Percentiles rank a stretch among this genome's conserved stretches.
phyloP scores from a whole-genome alignment of 2,888 invertebrate genomes.

The Caenorhabditis drosophilae region DNA sequence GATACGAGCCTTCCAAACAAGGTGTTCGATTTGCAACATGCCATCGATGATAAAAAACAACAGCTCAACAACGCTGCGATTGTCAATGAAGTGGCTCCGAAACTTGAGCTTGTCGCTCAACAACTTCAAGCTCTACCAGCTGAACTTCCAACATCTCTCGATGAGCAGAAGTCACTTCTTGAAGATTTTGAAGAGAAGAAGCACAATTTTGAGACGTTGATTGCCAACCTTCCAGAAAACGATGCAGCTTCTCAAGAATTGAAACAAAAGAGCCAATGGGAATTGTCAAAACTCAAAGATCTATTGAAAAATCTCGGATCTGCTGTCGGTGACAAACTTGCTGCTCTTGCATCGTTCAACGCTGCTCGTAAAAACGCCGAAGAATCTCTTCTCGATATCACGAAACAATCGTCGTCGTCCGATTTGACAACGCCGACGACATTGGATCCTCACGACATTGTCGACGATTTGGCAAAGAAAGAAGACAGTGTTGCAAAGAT shows the following conservation, averaged over 20 bases:
- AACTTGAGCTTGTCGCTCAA: slow-evolving; percentile 37
- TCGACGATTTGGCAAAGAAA: slow-evolving; percentile 35
- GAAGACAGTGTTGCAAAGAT: slow-evolving; percentile 29
- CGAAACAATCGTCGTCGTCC: slow-evolving; percentile 12
- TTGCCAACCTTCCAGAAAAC: slow-evolving; percentile 36
- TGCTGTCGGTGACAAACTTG: slow-evolving; percentile 51
- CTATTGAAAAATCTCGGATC: slow-evolving; percentile 42
- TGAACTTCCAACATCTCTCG: slow-evolving; percentile 31
- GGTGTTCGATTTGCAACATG: slow-evolving; percentile 24
- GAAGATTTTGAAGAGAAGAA: slow-evolving; percentile 45
- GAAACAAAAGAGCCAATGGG: slow-evolving; percentile 47
- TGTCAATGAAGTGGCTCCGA: slow-evolving; percentile 41
- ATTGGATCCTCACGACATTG: slow-evolving; percentile 36
- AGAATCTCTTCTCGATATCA: slow-evolving; percentile 39
- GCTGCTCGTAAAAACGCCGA: slow-evolving; percentile 50
- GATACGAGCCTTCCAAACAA: slow-evolving; percentile 31
- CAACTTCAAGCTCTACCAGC: slow-evolving; percentile 38
- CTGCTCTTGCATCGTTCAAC: slow-evolving; percentile 52
- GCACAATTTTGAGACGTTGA: slow-evolving; percentile 40
- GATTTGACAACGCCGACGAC: slow-evolving; percentile 25
- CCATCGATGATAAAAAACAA: slow-evolving; percentile 35
- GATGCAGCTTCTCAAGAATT: slow-evolving; percentile 43
- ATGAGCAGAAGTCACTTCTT: slow-evolving; percentile 43
- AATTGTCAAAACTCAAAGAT: slow-evolving; percentile 48
- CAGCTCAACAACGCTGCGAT: slow-evolving; percentile 35